Evolutionary conservation across 92 coral and sea anemone species (phyloP).

Genomic region (Pocillopora meandrina): DNA sequence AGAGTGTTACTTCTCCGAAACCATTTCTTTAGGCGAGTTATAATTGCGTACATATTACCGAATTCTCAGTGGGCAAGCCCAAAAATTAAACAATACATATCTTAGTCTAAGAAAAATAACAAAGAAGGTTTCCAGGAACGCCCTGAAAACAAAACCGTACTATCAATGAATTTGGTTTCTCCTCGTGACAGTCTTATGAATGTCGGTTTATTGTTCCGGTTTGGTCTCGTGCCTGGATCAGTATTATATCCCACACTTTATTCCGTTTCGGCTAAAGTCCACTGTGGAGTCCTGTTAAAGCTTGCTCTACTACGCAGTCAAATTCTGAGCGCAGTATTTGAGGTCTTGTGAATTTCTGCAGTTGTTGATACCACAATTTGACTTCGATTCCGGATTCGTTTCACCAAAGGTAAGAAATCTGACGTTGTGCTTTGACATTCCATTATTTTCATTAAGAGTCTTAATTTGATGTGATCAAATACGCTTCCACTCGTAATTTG

Average conservation of each 20-base stretch:
- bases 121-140: not conserved
- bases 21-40: not conserved
- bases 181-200: constrained; percentile 16
- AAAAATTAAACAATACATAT: not conserved
- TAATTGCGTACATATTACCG: not conserved
- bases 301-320: too few species aligned
- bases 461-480: too few species aligned
- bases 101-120: not conserved
- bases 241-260: not conserved
- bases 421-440: too few species aligned
- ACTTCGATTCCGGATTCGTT: too few species aligned
- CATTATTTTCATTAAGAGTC: too few species aligned
- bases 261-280: constrained; percentile 1
- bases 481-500: too few species aligned
- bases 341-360: too few species aligned
- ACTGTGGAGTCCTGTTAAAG: not conserved
- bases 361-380: too few species aligned
- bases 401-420: too few species aligned
- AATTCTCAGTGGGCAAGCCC: constrained; percentile 36
- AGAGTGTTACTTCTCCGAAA: not conserved
- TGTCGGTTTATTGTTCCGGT: constrained; percentile 5
- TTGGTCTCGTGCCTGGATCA: not conserved
- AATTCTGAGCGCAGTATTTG: too few species aligned
- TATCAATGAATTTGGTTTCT: not conserved
- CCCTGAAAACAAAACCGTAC: not conserved